Evolutionary conservation across 2,113 vertebrate species (phyloP).

Genomic region (Sceloporus tristichus): DNA sequence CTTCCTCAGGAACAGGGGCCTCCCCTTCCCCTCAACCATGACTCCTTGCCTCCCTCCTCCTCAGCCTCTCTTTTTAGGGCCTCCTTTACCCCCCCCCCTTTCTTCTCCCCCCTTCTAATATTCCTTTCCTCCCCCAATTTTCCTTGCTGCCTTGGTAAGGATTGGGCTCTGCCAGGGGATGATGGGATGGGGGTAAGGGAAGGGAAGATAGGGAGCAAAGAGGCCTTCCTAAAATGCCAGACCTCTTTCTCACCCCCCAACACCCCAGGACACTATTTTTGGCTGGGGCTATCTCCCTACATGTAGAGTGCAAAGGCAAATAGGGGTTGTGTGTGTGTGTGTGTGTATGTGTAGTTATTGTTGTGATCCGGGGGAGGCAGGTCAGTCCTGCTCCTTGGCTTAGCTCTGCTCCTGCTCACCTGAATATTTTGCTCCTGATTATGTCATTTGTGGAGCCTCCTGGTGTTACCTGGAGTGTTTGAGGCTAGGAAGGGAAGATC

Average conservation of each 20-base stretch:
- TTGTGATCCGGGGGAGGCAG: neutral
- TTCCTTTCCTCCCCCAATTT: constrained; percentile 54
- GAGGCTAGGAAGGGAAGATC: constrained; percentile 46
- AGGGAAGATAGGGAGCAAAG: neutral
- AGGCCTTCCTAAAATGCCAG: constrained; percentile 21
- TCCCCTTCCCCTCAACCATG: constrained; percentile 37
- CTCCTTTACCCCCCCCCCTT: constrained; percentile 42
- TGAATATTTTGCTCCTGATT: constrained; percentile 58
- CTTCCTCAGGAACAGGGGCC: constrained; percentile 41
- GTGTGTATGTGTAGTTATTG: neutral
- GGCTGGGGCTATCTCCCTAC: constrained; percentile 61
- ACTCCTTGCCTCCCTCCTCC: constrained; percentile 62
- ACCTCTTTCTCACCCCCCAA: neutral
- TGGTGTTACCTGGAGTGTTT: constrained; percentile 49
- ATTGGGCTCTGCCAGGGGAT: constrained; percentile 69
- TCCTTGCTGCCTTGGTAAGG: constrained; percentile 74
- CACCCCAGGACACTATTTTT: constrained; percentile 54
- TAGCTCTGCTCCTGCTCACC: constrained; percentile 22
- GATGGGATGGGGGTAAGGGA: constrained; percentile 7
- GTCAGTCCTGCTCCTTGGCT: neutral
- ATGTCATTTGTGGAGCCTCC: constrained; percentile 54
- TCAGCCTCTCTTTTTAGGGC: neutral
- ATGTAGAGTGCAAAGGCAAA: constrained; percentile 56
- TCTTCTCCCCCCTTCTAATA: constrained; percentile 46
- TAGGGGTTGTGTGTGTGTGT: neutral